phyloP scores from a whole-genome alignment of 2,888 invertebrate species.

The Petrolisthes cinctipes region DNA sequence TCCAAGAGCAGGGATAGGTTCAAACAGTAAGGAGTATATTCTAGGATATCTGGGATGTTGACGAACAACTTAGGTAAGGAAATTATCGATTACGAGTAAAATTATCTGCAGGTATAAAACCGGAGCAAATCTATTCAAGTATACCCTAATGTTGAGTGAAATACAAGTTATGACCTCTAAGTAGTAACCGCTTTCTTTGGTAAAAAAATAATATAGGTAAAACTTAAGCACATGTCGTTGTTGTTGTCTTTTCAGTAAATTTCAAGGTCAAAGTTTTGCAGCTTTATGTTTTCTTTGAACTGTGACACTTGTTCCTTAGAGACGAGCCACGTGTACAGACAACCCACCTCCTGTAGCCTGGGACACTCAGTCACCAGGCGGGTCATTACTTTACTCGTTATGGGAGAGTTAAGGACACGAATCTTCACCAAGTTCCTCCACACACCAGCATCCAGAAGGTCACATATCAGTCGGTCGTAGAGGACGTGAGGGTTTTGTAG shows the following conservation, averaged over 20 bases:
- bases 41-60: too few species aligned
- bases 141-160: too few species aligned
- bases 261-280: conserved; percentile 63
- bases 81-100: too few species aligned
- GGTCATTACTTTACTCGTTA: conserved; percentile 59
- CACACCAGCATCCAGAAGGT: conserved; percentile 58
- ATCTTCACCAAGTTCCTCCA: conserved; percentile 59
- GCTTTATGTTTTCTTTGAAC: conserved; percentile 55
- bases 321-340: conserved; percentile 63
- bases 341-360: conserved; percentile 55
- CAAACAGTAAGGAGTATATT: too few species aligned
- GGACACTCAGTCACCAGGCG: conserved; percentile 63
- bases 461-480: conserved; percentile 57
- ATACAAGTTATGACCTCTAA: too few species aligned
- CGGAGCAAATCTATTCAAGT: too few species aligned
- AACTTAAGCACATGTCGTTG: background rate
- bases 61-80: too few species aligned
- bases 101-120: too few species aligned
- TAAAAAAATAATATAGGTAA: background rate
- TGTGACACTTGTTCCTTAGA: conserved; percentile 62
- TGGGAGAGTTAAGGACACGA: conserved; percentile 59
- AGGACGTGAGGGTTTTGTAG: conserved; percentile 63
- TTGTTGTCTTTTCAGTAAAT: conserved; percentile 41
- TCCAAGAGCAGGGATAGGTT: too few species aligned
- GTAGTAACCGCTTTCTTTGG: background rate